phyloP scores from a whole-genome alignment of 2,888 invertebrate species.

The Euplexia lucipara region DNA sequence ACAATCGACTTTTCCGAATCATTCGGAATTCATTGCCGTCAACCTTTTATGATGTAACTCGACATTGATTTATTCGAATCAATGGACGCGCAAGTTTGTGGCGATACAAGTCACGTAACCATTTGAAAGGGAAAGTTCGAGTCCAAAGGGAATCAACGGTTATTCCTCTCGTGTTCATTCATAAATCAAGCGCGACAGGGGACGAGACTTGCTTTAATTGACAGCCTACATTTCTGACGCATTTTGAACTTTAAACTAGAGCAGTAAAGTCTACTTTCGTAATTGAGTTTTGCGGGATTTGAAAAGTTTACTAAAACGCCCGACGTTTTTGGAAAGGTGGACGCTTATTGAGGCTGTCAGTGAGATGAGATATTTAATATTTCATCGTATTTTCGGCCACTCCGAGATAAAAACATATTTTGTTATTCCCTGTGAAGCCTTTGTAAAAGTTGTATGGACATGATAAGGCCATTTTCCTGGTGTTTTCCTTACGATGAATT shows the following conservation, averaged over 20 bases:
- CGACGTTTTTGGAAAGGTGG: slow-evolving; percentile 41
- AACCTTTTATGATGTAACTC: slow-evolving; percentile 57
- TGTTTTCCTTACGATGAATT: slow-evolving; percentile 36
- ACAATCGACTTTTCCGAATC: slow-evolving; percentile 60
- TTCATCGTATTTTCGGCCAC: slow-evolving; percentile 50
- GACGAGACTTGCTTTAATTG: slow-evolving; percentile 64
- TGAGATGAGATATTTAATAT: slow-evolving; percentile 58
- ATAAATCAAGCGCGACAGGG: slow-evolving; percentile 71
- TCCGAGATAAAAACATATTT: slow-evolving; percentile 44
- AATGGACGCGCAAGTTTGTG: slow-evolving; percentile 61
- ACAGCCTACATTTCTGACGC: slow-evolving; percentile 26
- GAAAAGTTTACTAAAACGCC: slow-evolving; percentile 49
- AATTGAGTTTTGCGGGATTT: slow-evolving; percentile 21
- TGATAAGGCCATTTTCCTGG: slow-evolving; percentile 47
- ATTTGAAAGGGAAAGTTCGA: slow-evolving; percentile 75
- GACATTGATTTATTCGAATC: slow-evolving; percentile 63
- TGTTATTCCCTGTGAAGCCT: slow-evolving; percentile 49
- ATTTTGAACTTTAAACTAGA: slow-evolving; percentile 56
- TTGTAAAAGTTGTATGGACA: slow-evolving; percentile 42
- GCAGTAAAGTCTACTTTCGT: slow-evolving; percentile 50
- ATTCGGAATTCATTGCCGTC: slow-evolving; percentile 64
- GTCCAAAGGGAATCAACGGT: slow-evolving; percentile 70
- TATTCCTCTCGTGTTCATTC: slow-evolving; percentile 74
- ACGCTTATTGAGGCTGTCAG: slow-evolving; percentile 50
- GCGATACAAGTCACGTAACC: slow-evolving; percentile 69